phyloP scores from a whole-genome alignment of 2,797 vertebrate genomes.

The Thunnus albacares region DNA sequence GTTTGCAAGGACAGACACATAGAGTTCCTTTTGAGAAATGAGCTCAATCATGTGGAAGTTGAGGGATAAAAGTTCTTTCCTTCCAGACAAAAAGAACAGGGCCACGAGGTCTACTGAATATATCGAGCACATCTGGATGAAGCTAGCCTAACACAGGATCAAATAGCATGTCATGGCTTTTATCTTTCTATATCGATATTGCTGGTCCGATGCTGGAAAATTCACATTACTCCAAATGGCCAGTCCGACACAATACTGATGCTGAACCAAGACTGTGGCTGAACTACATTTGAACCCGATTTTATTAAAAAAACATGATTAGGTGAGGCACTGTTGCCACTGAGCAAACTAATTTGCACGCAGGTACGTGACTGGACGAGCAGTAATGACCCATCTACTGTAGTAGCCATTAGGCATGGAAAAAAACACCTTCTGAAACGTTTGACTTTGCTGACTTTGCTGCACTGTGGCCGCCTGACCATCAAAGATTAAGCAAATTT shows the following conservation, averaged over 20 bases:
- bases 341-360: constrained; percentile 45
- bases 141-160: not conserved
- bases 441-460: not conserved
- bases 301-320: constrained; percentile 58
- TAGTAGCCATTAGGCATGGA: not conserved
- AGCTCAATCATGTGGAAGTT: not conserved
- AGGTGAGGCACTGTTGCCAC: not conserved
- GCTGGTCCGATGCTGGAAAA: constrained; percentile 4
- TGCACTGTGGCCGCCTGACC: not conserved
- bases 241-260: not conserved
- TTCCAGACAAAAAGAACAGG: constrained; percentile 9
- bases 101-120: constrained; percentile 7
- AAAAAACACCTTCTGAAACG: not conserved
- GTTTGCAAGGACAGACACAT: not conserved
- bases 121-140: constrained; percentile 23
- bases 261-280: not conserved
- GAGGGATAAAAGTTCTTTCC: not conserved
- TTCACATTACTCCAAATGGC: constrained; percentile 7
- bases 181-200: constrained; percentile 12
- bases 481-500: not conserved
- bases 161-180: constrained; percentile 18
- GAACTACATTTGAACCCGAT: constrained; percentile 42
- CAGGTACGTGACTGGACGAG: constrained; percentile 3
- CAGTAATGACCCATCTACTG: not conserved
- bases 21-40: not conserved